Base-by-base conservation (phyloP, 2,797 vertebrate species). In the Ambastaia sidthimunki region DNA sequence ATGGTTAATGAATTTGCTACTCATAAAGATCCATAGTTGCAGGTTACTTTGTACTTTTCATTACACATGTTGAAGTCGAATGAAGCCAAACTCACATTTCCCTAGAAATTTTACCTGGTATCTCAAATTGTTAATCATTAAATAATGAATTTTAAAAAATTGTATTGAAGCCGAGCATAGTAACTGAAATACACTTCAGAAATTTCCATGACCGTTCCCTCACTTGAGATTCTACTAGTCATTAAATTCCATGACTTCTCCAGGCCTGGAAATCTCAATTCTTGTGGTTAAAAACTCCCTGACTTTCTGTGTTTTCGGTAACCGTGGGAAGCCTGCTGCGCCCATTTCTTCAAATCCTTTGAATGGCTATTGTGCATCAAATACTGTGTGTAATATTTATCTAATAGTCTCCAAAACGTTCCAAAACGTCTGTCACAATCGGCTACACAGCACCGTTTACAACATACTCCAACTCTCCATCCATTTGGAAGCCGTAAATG, bases 401-500 rank as follows among this genome's bases (percentile, higher is more conserved):
- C 75, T 60, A 34, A 70, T 70, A 15, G 59, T 44, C 31, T 52
- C 28, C 13, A 52, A 0, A 4, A 37, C 34, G 31, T 70, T 67
- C 80, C 50, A 68, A 72, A 3, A 19, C 63, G 68, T 83, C 69
- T 67, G 60, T 50, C 70, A 65, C 52, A 74, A 84, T 90, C 88
- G 89, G 81, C 85, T 90, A 87, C 88, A 88, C 52, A 81, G 86
- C 88, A 87, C 81, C 82, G 66, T 89, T 89, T 90, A 0, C 6
- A 86, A 90, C 92, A 90, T 91, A 89, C 85, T 80, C 88, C 86
- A 86, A 87, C 89, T 83, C 82, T 86, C 91, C 88, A 93, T 93
- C 91, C 86, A 90, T 88, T 89, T 86, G 71, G 87, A 71, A 85
- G 89, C 91, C 89, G 92, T 90, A 90, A 93, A 92, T 91, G 90